Conservation (phyloP, 2,113 vertebrate species). For the Heteronetta atricapilla region DNA sequence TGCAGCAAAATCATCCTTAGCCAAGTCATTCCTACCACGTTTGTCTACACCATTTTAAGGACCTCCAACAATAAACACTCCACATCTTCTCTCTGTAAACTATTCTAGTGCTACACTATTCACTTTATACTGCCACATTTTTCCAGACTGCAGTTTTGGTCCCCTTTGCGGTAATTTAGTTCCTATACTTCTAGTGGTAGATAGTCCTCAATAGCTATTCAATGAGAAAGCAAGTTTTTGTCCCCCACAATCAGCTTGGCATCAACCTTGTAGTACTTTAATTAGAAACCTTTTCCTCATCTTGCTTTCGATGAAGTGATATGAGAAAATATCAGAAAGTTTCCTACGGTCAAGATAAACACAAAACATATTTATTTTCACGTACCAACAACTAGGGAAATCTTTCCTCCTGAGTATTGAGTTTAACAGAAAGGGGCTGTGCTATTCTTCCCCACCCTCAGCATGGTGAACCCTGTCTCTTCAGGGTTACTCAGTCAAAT, state of each 20-base stretch:
- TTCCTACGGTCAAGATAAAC: not conserved
- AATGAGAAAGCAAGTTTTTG: not conserved
- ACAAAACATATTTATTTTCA: not conserved
- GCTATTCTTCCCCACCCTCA: not conserved
- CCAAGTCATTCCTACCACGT: not conserved
- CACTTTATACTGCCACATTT: not conserved
- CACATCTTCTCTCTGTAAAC: not conserved
- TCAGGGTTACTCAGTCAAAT: not conserved
- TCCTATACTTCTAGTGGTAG: not conserved
- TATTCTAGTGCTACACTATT: not conserved
- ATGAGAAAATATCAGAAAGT: not conserved
- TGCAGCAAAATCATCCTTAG: fast-evolving
- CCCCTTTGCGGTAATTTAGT: not conserved
- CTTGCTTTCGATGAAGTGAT: not conserved
- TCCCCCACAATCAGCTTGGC: not conserved
- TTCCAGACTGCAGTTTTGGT: not conserved
- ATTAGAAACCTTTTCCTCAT: not conserved
- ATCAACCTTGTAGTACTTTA: not conserved
- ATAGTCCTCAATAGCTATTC: not conserved
- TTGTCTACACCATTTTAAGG: not conserved
- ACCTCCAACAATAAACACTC: not conserved
- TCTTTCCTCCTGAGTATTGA: not conserved
- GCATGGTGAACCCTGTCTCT: not conserved
- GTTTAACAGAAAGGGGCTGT: not conserved
- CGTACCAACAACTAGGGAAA: not conserved